These are phyloP conservation scores for Lamprologus sp. DNA, from an alignment of 2,113 vertebrate species.

Conservation along the genomic window DNA sequence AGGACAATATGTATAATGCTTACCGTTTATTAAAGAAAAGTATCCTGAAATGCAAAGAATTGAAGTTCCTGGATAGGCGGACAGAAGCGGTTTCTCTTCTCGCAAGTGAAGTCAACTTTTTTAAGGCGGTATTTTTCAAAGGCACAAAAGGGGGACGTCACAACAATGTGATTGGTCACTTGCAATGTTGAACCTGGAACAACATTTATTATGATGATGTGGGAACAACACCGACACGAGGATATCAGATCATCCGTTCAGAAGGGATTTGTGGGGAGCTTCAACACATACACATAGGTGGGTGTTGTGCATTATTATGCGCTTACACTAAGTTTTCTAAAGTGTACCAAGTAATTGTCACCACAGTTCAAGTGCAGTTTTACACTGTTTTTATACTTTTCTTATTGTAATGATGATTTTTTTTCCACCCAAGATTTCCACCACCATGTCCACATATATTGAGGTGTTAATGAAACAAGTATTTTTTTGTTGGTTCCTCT, in stretches of 20 bases:
- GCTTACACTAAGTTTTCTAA: not conserved
- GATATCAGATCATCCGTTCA: not conserved
- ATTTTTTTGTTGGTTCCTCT: not conserved
- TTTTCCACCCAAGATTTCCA: not conserved
- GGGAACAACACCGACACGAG: not conserved
- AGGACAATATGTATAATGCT: not conserved
- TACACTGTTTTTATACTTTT: not conserved
- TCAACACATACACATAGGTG: not conserved
- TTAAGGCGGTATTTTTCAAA: not conserved
- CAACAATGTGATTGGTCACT: not conserved
- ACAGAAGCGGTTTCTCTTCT: not conserved
- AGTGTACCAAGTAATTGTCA: not conserved
- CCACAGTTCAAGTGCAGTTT: not conserved
- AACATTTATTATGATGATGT: not conserved
- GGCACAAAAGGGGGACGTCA: not conserved
- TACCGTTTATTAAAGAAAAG: not conserved
- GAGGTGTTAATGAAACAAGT: conserved; percentile 13
- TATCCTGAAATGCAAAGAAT: not conserved
- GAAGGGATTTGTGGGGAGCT: not conserved
- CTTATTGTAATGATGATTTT: not conserved
- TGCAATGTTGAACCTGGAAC: not conserved
- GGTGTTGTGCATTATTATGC: not conserved
- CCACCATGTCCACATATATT: not conserved
- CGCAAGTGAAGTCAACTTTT: not conserved
- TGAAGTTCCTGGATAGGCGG: not conserved